phyloP scores from a whole-genome alignment of 2,113 vertebrate species.

The Choloepus hoffmanni region DNA sequence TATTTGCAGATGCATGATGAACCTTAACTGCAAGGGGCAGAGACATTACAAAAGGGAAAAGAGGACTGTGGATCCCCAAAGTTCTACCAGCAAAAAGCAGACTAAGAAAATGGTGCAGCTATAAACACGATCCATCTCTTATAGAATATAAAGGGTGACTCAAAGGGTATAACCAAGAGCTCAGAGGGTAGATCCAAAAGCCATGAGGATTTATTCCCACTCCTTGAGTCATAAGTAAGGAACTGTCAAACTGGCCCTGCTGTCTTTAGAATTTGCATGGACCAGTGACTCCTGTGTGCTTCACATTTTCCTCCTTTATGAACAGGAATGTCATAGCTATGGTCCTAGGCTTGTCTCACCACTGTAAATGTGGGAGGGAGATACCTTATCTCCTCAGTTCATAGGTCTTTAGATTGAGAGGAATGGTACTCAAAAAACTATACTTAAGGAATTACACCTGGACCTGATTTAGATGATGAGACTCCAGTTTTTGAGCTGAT shows the following conservation, averaged over 20 bases:
- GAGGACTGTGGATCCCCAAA: neutral
- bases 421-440: neutral
- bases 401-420: neutral
- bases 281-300: neutral
- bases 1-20: neutral
- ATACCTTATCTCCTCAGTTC: neutral
- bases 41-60: neutral
- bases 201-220: neutral
- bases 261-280: neutral
- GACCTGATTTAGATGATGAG: neutral
- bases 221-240: neutral
- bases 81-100: neutral
- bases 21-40: neutral
- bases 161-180: neutral
- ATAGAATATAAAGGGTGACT: neutral
- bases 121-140: neutral
- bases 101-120: neutral
- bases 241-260: too few species aligned
- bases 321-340: neutral
- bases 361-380: rapidly evolving
- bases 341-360: neutral
- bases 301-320: neutral
- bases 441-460: neutral
- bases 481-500: neutral
- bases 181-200: neutral